Evolutionary conservation across 2,113 vertebrate species (phyloP), one percentile per base, ranked within the genome.

Genomic region (Galemys pyrenaicus): DNA sequence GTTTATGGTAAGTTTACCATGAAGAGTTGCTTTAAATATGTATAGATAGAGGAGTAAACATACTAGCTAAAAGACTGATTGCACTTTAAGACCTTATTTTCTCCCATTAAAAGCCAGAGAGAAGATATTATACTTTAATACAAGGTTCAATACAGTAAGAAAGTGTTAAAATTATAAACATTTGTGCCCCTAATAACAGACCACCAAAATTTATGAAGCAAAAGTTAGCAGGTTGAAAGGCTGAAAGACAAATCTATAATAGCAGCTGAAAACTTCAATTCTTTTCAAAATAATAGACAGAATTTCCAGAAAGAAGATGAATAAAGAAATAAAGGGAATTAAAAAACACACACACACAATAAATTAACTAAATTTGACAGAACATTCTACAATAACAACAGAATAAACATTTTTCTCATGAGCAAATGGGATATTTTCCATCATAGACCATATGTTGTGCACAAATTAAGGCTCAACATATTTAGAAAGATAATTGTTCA

Each of bases 71-170:
- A 82, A 64, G 75, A 81, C 32, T 77, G 32, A 70, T 4, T 56
- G 35, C 32, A 70, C 65, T 89, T 86, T 89, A n/a, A 95, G 88
- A 86, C 60, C 22, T 64, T 22, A 35, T 83, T 78, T 92, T 73
- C 35, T 95, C 58, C 89, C 54, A 92, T 87, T 89, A 78, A 93
- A 89, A 73, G 77, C 32, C 83, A 84, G 32, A 71, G 17, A 71
- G 22, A 37, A 65, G 28, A 90, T 60, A 90, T 26, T 30, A 35
- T 46, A 71, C 49, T 44, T 49, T 58, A 71, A 81, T 58, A 73
- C 81, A 73, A 73, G 51, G 56, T 60, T 70, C 17, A 62, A 32
- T 62, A 82, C 11, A 82, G 39, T n/a, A 60, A 30, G 51, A 90
- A 71, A 26, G 51, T 73, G 46, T 28, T 62, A 74, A 12, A 86